phyloP scores from a whole-genome alignment of 2,113 vertebrate genomes.

The Andinoacara biseriatus region DNA sequence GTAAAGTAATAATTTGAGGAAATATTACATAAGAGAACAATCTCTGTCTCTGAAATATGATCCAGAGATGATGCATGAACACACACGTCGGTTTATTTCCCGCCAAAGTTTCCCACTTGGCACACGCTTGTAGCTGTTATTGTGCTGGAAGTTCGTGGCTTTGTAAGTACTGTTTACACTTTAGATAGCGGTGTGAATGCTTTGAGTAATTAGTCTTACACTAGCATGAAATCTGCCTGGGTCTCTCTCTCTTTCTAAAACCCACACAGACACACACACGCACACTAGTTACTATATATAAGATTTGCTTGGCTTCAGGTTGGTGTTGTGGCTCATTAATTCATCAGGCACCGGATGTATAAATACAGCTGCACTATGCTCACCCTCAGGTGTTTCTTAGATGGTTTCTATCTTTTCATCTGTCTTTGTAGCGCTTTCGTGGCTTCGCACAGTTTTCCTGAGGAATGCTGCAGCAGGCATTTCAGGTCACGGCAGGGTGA shows the following conservation, averaged over 20 bases:
- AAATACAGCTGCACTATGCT: slow-evolving; percentile 39
- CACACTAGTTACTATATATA: neutral
- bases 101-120: slow-evolving; percentile 28
- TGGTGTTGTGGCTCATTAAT: slow-evolving; percentile 38
- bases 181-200: slow-evolving; percentile 21
- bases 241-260: neutral
- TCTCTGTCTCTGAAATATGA: slow-evolving; percentile 36
- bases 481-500: slow-evolving; percentile 44
- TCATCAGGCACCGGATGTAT: slow-evolving; percentile 26
- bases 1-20: slow-evolving; percentile 32
- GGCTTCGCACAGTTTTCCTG: slow-evolving; percentile 8
- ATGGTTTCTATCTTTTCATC: slow-evolving; percentile 2
- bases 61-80: slow-evolving; percentile 29
- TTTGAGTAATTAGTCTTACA: slow-evolving; percentile 38
- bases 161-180: slow-evolving; percentile 47
- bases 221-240: slow-evolving; percentile 2
- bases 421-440: neutral
- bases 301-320: neutral
- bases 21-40: slow-evolving; percentile 50
- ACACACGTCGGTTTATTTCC: neutral
- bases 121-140: slow-evolving; percentile 1
- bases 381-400: slow-evolving; percentile 19
- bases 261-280: neutral
- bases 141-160: slow-evolving; percentile 26
- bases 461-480: slow-evolving; percentile 48